These are phyloP conservation scores for Numida meleagris DNA, from an alignment of 2,113 vertebrate genomes.

Conservation along the genomic window DNA sequence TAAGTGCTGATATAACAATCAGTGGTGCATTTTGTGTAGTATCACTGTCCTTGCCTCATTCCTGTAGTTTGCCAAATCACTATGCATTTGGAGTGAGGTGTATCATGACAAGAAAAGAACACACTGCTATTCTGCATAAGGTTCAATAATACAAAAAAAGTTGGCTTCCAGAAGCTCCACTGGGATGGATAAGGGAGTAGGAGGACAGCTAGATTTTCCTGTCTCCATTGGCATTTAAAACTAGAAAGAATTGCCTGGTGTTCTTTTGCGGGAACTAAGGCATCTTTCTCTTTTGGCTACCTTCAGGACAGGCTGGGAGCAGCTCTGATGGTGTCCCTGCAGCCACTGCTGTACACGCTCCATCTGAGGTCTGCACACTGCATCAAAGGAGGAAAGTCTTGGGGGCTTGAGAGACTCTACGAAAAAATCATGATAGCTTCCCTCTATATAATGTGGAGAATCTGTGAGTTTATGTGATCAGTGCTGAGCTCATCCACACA, in stretches of 20 bases:
- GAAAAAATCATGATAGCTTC: not conserved
- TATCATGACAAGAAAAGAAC: not conserved
- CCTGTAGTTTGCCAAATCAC: not conserved
- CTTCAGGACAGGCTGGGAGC: not conserved
- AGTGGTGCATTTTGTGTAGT: not conserved
- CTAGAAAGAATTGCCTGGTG: not conserved
- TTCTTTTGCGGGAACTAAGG: not conserved
- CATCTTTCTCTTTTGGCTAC: not conserved
- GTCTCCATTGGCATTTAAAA: not conserved
- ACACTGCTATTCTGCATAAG: not conserved
- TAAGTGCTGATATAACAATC: not conserved
- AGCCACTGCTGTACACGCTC: not conserved
- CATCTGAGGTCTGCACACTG: not conserved
- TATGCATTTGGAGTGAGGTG: not conserved
- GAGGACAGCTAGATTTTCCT: not conserved
- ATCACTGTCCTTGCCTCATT: not conserved
- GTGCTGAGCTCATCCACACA: not conserved
- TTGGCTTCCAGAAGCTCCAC: not conserved
- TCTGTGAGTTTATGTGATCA: not conserved
- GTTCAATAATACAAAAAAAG: not conserved
- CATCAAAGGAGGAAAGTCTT: not conserved
- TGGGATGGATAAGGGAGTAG: not conserved
- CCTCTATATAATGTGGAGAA: not conserved
- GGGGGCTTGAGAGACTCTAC: not conserved
- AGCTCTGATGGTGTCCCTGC: not conserved